Percentiles rank a stretch among this genome's conserved stretches.
These are phyloP conservation scores for Plodia interpunctella DNA, from an alignment of 1,140 invertebrate species.

Conservation along the genomic window DNA sequence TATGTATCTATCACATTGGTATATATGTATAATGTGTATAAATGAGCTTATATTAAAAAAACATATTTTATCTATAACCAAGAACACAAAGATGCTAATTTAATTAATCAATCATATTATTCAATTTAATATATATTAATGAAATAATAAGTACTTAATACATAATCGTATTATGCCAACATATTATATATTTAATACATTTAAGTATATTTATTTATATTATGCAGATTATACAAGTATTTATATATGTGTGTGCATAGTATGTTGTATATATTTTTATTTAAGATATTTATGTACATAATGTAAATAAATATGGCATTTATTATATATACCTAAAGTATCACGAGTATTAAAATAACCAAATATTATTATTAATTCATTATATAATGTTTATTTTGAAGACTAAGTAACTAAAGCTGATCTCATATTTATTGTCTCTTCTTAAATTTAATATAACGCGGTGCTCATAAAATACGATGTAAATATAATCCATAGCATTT, in stretches of 20 bases:
- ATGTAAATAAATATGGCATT: constrained; percentile 62
- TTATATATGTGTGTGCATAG: not conserved
- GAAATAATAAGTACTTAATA: too few relatives aligned
- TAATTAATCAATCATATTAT: too few relatives aligned
- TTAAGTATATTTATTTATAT: too few relatives aligned
- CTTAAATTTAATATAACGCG: constrained; percentile 21
- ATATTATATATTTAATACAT: too few relatives aligned
- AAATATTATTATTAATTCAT: constrained; percentile 29
- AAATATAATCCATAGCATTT: constrained; percentile 19
- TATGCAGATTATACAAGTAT: too few relatives aligned
- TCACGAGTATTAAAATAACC: constrained; percentile 20
- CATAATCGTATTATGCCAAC: too few relatives aligned
- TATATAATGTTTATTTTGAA: constrained; percentile 20
- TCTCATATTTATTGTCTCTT: constrained; percentile 41
- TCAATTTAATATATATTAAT: too few relatives aligned
- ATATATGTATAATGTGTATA: constrained; percentile 16
- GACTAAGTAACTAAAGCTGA: constrained; percentile 18
- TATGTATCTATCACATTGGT: constrained; percentile 13
- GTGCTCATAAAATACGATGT: constrained; percentile 25
- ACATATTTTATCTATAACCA: not conserved
- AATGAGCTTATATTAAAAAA: constrained; percentile 1
- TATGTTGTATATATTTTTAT: constrained; percentile 12
- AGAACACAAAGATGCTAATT: too few relatives aligned
- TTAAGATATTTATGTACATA: constrained; percentile 36
- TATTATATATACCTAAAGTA: constrained; percentile 29